Conservation (phyloP, 2,797 vertebrate species). For the Fratercula arctica region DNA sequence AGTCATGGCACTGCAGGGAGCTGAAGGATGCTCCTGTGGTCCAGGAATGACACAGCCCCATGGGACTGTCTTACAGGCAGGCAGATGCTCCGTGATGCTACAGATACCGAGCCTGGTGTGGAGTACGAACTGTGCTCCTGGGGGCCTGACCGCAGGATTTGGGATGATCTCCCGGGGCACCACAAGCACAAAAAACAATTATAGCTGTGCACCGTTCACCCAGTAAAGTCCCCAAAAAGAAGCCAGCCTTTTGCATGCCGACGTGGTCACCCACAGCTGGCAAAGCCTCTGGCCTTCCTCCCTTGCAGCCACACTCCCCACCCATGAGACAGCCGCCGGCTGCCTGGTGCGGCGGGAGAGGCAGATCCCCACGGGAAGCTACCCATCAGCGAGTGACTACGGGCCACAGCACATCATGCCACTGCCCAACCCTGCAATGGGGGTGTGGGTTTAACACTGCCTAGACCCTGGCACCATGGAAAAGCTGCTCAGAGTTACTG, state of each 20-base stretch:
- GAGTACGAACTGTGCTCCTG: fast-evolving
- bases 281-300: neutral
- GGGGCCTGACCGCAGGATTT: neutral
- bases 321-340: fast-evolving
- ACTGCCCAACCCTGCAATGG: fast-evolving
- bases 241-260: neutral
- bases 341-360: fast-evolving
- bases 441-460: neutral
- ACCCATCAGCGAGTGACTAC: neutral
- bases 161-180: neutral
- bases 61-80: neutral
- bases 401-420: fast-evolving
- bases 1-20: neutral
- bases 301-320: fast-evolving
- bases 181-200: neutral
- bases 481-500: neutral
- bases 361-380: neutral
- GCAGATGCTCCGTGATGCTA: neutral
- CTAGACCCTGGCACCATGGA: neutral
- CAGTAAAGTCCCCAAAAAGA: neutral
- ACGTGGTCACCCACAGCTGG: neutral
- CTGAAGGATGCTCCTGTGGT: neutral
- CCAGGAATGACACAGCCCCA: neutral
- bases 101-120: too few relatives aligned
- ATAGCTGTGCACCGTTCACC: neutral